Evolutionary conservation across 2,797 vertebrate genomes (phyloP).

Genomic region (Lithobates sylvaticus): DNA sequence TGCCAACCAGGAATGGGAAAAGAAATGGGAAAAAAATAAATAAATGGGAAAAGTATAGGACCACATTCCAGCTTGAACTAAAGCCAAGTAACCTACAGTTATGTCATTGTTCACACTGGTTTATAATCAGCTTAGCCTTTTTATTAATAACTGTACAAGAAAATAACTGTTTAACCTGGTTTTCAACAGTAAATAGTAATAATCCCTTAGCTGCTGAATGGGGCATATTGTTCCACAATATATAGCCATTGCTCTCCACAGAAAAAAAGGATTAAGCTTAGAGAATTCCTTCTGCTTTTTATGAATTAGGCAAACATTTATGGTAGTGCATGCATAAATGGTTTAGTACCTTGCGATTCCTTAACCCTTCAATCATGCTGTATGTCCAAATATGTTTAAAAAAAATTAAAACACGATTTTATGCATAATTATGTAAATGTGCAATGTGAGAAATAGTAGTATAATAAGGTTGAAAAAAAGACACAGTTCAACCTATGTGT

Average conservation of each 20-base stretch:
- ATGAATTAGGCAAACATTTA: background rate
- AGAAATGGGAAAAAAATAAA: too few relatives aligned
- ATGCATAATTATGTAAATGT: background rate
- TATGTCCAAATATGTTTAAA: background rate
- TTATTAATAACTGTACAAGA: background rate
- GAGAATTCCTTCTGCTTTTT: background rate
- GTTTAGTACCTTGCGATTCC: background rate
- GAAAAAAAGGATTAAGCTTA: constrained; percentile 43
- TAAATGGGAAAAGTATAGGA: background rate
- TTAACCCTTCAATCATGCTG: background rate
- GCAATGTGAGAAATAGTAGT: too few relatives aligned
- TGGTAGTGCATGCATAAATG: background rate
- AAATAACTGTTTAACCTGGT: constrained; percentile 38
- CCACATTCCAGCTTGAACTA: background rate
- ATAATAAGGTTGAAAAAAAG: too few relatives aligned
- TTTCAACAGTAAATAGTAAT: constrained; percentile 45
- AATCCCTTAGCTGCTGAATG: constrained; percentile 37
- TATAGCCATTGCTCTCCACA: background rate
- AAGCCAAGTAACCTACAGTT: background rate
- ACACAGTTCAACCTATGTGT: too few relatives aligned
- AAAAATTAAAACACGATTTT: background rate
- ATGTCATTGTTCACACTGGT: background rate
- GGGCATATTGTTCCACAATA: constrained; percentile 38
- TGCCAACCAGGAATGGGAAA: too few relatives aligned
- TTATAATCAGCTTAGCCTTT: background rate